These are phyloP conservation scores for Ormia ochracea DNA, from an alignment of 2,888 invertebrate genomes.

Conservation along the genomic window DNA sequence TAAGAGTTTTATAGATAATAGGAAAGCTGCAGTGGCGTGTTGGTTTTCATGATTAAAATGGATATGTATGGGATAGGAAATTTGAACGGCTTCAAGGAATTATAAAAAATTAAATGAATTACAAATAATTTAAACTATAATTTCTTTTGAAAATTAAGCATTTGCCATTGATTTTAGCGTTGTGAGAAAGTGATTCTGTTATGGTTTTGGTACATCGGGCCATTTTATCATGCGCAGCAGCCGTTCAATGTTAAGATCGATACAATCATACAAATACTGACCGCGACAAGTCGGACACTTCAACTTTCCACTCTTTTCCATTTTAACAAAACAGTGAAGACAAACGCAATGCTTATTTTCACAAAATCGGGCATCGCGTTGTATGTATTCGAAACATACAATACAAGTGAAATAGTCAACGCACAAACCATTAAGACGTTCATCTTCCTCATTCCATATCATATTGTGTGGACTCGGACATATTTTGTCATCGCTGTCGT, in stretches of 20 bases:
- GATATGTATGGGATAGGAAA: too few relatives aligned
- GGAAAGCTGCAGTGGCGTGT: too few relatives aligned
- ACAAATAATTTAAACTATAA: not conserved
- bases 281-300: slow-evolving; percentile 64
- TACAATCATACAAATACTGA: slow-evolving; percentile 64
- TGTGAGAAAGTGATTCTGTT: not conserved
- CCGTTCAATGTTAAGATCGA: slow-evolving; percentile 57
- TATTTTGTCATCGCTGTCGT: slow-evolving; percentile 60
- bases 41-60: too few relatives aligned
- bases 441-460: slow-evolving; percentile 43
- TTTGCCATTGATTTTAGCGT: not conserved
- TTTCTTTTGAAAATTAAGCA: not conserved
- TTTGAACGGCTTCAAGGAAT: too few relatives aligned
- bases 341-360: slow-evolving; percentile 65
- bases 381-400: slow-evolving; percentile 64
- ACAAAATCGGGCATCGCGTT: slow-evolving; percentile 64
- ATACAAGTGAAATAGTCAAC: slow-evolving; percentile 62
- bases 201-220: slow-evolving; percentile 42
- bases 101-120: too few relatives aligned
- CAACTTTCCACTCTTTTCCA: slow-evolving; percentile 18
- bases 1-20: too few relatives aligned
- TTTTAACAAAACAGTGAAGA: slow-evolving; percentile 54
- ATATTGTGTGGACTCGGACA: slow-evolving; percentile 42
- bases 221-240: slow-evolving; percentile 60
- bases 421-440: slow-evolving; percentile 48